Percentiles rank a stretch among this genome's conserved stretches.
phyloP scores from a whole-genome alignment of 2,113 vertebrate genomes.

The Mobula hypostoma region DNA sequence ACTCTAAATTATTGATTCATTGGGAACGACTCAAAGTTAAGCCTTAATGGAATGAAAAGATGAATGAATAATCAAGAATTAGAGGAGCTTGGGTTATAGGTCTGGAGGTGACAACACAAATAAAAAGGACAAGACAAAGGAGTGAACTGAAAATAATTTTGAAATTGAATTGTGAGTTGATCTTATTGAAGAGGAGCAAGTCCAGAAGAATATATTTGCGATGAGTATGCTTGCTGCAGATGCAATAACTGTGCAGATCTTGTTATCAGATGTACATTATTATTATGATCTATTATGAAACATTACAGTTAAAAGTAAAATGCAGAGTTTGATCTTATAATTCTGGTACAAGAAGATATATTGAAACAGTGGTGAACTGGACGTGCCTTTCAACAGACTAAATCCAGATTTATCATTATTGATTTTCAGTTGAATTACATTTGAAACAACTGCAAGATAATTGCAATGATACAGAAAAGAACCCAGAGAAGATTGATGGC shows the following conservation, averaged over 20 bases:
- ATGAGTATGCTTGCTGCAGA: neutral
- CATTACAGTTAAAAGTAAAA: conserved; percentile 3
- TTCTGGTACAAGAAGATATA: neutral
- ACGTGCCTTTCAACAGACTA: neutral
- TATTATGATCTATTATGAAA: neutral
- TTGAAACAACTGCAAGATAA: conserved; percentile 19
- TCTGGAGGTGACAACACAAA: neutral
- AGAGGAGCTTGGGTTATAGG: neutral
- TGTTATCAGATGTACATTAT: neutral
- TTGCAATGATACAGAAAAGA: neutral
- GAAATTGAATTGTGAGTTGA: no score
- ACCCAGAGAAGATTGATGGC: no score
- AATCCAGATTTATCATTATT: conserved; percentile 21
- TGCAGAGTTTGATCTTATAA: neutral
- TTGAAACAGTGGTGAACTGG: neutral
- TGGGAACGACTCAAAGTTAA: neutral
- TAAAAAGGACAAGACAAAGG: neutral
- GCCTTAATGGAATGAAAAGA: no score
- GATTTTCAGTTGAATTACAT: conserved; percentile 32
- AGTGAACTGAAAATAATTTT: no score
- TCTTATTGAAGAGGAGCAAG: no score
- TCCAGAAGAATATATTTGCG: neutral
- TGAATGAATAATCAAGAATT: no score
- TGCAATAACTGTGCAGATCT: neutral
- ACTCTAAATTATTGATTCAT: neutral